Percentiles rank a stretch among this genome's conserved stretches.
Evolutionary conservation across 2,797 vertebrate species (phyloP).

Genomic region (Lagocephalus sceleratus): DNA sequence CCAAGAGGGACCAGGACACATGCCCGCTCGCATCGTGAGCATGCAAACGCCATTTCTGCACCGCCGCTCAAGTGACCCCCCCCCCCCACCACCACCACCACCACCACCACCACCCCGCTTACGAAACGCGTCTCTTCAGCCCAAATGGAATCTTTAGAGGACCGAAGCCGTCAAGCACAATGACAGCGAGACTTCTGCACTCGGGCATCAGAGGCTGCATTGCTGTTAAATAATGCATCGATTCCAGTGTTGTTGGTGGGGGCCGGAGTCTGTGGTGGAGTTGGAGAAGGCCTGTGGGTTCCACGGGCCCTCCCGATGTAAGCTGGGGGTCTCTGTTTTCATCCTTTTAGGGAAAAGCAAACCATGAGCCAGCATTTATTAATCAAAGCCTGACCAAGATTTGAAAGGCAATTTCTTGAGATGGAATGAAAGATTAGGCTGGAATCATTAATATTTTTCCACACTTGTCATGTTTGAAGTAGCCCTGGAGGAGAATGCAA

Average conservation of each 20-base stretch:
- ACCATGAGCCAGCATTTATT: conserved; percentile 48
- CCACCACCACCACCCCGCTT: no score
- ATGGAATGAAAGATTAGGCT: conserved; percentile 33
- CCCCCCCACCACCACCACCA: no score
- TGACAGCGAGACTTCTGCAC: conserved; percentile 27
- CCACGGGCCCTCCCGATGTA: conserved; percentile 11
- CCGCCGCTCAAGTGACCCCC: conserved; percentile 18
- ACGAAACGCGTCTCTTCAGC: not conserved
- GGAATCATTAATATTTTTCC: conserved; percentile 47
- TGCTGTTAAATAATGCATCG: conserved; percentile 66
- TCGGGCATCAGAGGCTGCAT: conserved; percentile 50
- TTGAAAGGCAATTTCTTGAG: conserved; percentile 49
- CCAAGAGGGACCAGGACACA: conserved; percentile 33
- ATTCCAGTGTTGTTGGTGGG: conserved; percentile 37
- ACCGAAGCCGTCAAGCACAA: conserved; percentile 16
- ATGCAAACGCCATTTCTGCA: conserved; percentile 15
- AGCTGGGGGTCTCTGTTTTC: conserved; percentile 18
- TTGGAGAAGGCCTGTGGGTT: conserved; percentile 6
- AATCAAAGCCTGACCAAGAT: conserved; percentile 34
- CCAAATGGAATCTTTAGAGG: conserved; percentile 17
- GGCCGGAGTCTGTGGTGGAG: conserved; percentile 5
- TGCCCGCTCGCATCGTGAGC: conserved; percentile 4
- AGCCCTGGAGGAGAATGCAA: conserved; percentile 35
- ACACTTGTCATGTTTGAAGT: conserved; percentile 31
- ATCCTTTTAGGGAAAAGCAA: conserved; percentile 35